These are phyloP conservation scores for Rana temporaria DNA, from an alignment of 2,113 vertebrate genomes.

Conservation along the genomic window DNA sequence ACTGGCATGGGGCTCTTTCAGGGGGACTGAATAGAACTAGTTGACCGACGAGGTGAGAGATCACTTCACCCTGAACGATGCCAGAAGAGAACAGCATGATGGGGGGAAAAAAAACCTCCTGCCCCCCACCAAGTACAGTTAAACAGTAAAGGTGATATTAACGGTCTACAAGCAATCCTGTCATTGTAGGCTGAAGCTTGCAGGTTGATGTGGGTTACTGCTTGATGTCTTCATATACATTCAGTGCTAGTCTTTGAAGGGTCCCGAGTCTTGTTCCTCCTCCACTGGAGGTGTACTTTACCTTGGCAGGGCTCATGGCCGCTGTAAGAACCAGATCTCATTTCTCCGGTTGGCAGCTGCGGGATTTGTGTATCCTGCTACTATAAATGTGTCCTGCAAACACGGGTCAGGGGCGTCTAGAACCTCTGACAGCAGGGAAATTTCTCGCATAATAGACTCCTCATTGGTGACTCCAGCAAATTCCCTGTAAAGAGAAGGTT, in stretches of 20 bases:
- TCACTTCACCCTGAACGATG: too few species aligned
- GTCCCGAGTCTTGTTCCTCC: background rate
- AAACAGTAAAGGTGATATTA: too few species aligned
- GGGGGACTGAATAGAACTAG: too few species aligned
- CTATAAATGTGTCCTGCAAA: conserved; percentile 79
- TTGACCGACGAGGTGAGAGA: too few species aligned
- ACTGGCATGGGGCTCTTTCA: too few species aligned
- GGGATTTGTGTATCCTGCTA: conserved; percentile 88
- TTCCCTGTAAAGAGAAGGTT: conserved; percentile 65
- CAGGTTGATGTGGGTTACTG: too few species aligned
- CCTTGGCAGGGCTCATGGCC: conserved; percentile 64
- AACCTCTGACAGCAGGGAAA: conserved; percentile 73
- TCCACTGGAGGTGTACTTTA: background rate
- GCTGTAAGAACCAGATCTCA: conserved; percentile 88
- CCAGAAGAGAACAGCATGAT: too few species aligned
- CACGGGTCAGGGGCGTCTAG: conserved; percentile 74
- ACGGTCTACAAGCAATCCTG: too few species aligned
- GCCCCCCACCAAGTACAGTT: too few species aligned
- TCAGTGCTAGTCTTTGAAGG: background rate
- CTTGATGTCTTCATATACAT: background rate
- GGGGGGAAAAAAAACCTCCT: too few species aligned
- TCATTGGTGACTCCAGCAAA: conserved; percentile 86
- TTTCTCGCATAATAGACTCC: conserved; percentile 78
- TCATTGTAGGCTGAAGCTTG: too few species aligned
- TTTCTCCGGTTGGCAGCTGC: conserved; percentile 81